phyloP scores from a whole-genome alignment of 2,797 vertebrate genomes.

The Potorous gilbertii region DNA sequence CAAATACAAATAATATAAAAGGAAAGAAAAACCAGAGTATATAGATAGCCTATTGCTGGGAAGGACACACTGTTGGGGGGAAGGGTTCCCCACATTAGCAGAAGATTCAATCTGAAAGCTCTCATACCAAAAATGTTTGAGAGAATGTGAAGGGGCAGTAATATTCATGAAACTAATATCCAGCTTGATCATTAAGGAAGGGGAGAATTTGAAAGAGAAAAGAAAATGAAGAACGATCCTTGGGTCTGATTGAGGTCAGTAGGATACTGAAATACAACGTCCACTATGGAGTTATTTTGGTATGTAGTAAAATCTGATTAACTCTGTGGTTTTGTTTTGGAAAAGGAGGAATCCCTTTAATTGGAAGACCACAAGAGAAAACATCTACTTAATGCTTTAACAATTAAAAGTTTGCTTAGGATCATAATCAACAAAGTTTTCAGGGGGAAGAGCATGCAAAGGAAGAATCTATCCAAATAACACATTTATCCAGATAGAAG shows the following conservation, averaged over 20 bases:
- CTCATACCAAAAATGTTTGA: conserved; percentile 43
- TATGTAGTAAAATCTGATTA: conserved; percentile 47
- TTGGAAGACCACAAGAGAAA: conserved; percentile 67
- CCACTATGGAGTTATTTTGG: conserved; percentile 60
- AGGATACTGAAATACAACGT: conserved; percentile 56
- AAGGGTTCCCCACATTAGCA: conserved; percentile 54
- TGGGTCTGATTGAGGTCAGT: conserved; percentile 62
- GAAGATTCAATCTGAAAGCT: conserved; percentile 58
- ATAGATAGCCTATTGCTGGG: conserved; percentile 60
- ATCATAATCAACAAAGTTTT: conserved; percentile 66
- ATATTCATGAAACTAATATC: conserved; percentile 70
- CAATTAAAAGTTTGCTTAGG: conserved; percentile 54
- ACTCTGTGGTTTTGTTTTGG: conserved; percentile 11
- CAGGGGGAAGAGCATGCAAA: conserved; percentile 73
- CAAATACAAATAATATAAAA: conserved; percentile 76
- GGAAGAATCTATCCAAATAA: conserved; percentile 51
- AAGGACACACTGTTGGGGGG: conserved; percentile 5
- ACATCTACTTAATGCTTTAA: conserved; percentile 55
- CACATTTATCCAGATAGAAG: conserved; percentile 68
- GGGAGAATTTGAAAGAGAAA: conserved; percentile 49
- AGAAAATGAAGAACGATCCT: conserved; percentile 58
- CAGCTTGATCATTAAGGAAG: conserved; percentile 54
- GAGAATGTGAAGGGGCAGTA: conserved; percentile 64
- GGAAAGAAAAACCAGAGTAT: conserved; percentile 70
- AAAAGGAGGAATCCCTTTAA: conserved; percentile 65